Evolutionary conservation across 2,888 invertebrate species (phyloP).

Genomic region (Diabrotica balteata): DNA sequence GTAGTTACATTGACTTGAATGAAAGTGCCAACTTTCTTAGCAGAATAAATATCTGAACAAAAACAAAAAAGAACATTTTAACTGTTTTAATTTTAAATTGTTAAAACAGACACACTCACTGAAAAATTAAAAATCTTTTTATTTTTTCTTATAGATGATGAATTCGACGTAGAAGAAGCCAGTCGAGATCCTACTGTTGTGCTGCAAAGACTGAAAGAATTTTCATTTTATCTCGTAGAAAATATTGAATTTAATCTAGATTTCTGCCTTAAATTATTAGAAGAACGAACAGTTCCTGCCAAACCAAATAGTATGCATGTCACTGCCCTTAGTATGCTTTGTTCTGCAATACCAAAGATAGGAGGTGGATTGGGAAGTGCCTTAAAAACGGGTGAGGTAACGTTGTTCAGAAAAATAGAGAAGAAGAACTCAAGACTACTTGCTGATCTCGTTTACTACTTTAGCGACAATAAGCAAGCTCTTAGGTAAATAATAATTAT

Average conservation of each 20-base stretch:
- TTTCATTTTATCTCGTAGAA: constrained; percentile 34
- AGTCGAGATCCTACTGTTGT: constrained; percentile 3
- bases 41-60: too few species aligned
- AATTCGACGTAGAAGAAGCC: constrained; percentile 21
- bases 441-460: constrained; percentile 37
- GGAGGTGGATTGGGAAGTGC: constrained; percentile 29
- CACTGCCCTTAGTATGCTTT: constrained; percentile 24
- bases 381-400: constrained; percentile 30
- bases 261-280: constrained; percentile 34
- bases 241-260: constrained; percentile 34
- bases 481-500: constrained; percentile 22
- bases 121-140: too few species aligned
- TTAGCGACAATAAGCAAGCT: constrained; percentile 34
- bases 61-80: too few species aligned
- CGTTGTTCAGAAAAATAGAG: constrained; percentile 34
- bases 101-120: too few species aligned
- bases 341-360: constrained; percentile 30
- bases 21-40: too few species aligned
- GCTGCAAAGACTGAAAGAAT: constrained; percentile 32
- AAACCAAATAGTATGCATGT: constrained; percentile 29
- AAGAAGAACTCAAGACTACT: constrained; percentile 35
- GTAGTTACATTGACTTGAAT: too few species aligned
- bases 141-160: constrained; percentile 13
- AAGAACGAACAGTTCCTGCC: constrained; percentile 28
- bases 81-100: too few species aligned